Evolutionary conservation across 2,888 invertebrate genomes (phyloP).

Genomic region (Cephus pygmeus): DNA sequence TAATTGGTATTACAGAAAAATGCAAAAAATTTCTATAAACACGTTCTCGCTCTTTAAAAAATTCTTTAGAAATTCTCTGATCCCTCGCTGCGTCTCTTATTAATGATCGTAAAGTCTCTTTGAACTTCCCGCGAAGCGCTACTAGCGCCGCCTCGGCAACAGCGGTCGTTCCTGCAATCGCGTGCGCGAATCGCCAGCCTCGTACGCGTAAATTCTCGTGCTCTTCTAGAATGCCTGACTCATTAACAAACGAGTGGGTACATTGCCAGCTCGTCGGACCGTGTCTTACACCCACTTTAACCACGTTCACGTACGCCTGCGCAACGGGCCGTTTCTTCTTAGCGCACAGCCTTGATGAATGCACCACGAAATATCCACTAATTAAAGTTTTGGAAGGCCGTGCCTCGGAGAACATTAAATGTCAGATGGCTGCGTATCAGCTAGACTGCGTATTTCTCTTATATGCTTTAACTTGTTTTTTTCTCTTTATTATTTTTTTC

Average conservation of each 20-base stretch:
- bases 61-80: neutral
- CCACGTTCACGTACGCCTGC: neutral
- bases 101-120: neutral
- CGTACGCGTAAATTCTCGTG: neutral
- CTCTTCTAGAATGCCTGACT: neutral
- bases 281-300: slow-evolving; percentile 8
- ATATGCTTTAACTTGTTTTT: neutral
- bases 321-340: neutral
- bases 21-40: neutral
- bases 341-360: neutral
- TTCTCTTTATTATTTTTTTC: neutral
- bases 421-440: slow-evolving; percentile 38
- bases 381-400: slow-evolving; percentile 40
- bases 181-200: neutral
- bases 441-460: slow-evolving; percentile 37
- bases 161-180: neutral
- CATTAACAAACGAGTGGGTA: slow-evolving; percentile 5
- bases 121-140: neutral
- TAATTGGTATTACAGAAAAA: neutral
- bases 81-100: neutral
- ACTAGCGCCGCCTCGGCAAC: neutral
- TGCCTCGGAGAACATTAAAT: slow-evolving; percentile 44
- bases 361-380: slow-evolving; percentile 36
- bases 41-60: neutral
- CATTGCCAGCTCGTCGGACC: neutral